Percentiles rank a stretch among this genome's conserved stretches.
Evolutionary conservation across 23 tunicate species (phyloP).

Genomic region (Trididemnum nubilum): DNA sequence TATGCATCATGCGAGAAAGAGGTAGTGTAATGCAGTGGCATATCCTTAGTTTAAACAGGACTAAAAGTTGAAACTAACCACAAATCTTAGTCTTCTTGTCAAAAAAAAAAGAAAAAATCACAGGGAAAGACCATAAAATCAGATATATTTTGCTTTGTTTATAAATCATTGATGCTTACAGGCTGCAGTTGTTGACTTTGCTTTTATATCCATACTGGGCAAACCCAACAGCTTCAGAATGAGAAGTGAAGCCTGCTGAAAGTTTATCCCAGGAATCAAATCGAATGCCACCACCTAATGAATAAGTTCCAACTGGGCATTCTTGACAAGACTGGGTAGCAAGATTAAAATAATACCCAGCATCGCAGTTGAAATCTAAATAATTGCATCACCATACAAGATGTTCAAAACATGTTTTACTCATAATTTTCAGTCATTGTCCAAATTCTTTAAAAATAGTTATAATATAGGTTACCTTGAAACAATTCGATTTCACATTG

Average conservation of each 20-base stretch:
- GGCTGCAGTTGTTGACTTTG: constrained; percentile 67
- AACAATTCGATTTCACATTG: too few relatives aligned
- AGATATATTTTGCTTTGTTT: too few relatives aligned
- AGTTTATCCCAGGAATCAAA: constrained; percentile 79
- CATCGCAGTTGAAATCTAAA: constrained; percentile 45
- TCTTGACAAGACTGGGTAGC: constrained; percentile 48
- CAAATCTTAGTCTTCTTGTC: too few relatives aligned
- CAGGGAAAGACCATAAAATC: too few relatives aligned
- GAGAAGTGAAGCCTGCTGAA: constrained; percentile 57
- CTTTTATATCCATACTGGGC: constrained; percentile 64
- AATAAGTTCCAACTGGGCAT: constrained; percentile 83
- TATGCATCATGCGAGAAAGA: too few relatives aligned
- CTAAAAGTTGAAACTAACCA: too few relatives aligned
- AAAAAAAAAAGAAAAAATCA: too few relatives aligned
- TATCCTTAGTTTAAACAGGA: too few relatives aligned
- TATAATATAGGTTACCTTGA: too few relatives aligned
- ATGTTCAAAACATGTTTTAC: not conserved
- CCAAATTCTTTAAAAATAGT: too few relatives aligned
- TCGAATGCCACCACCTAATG: constrained; percentile 78
- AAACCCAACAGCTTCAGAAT: constrained; percentile 60
- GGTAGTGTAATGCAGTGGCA: too few relatives aligned
- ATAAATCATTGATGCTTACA: constrained; percentile 29
- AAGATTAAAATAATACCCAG: constrained; percentile 57
- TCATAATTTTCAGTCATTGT: not conserved
- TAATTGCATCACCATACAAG: not conserved